These are phyloP conservation scores for Panagrolaimus sp. DNA, from an alignment of 1,140 invertebrate genomes.

Conservation along the genomic window DNA sequence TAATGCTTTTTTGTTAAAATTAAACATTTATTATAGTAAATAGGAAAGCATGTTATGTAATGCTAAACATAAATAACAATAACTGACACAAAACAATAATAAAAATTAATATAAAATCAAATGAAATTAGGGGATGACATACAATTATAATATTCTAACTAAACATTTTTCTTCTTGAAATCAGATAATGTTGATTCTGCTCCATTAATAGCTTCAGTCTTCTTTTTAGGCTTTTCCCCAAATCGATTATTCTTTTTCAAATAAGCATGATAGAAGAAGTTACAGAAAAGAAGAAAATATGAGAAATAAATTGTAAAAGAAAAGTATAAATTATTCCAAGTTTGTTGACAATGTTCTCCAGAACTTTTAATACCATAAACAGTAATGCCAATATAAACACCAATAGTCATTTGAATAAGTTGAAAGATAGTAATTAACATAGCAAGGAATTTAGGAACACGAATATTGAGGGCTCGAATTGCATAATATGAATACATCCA, in stretches of 20 bases:
- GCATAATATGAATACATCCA: constrained; percentile 97
- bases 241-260: constrained; percentile 60
- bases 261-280: constrained; percentile 64
- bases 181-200: not conserved
- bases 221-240: not conserved
- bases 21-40: too few relatives aligned
- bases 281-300: constrained; percentile 63
- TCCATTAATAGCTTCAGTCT: not conserved
- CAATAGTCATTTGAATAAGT: constrained; percentile 87
- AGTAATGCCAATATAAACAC: constrained; percentile 81
- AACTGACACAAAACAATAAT: too few relatives aligned
- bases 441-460: constrained; percentile 74
- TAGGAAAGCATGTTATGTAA: too few relatives aligned
- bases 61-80: too few relatives aligned
- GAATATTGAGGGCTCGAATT: constrained; percentile 75
- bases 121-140: too few relatives aligned
- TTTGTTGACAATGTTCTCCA: constrained; percentile 73
- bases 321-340: constrained; percentile 79
- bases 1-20: too few relatives aligned
- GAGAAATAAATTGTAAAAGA: constrained; percentile 85
- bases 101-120: too few relatives aligned
- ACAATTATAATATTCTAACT: too few relatives aligned
- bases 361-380: constrained; percentile 65
- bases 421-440: constrained; percentile 85
- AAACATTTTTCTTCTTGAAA: not conserved